Conservation (phyloP, 2,888 invertebrate genomes). For the Julus scanicus region DNA sequence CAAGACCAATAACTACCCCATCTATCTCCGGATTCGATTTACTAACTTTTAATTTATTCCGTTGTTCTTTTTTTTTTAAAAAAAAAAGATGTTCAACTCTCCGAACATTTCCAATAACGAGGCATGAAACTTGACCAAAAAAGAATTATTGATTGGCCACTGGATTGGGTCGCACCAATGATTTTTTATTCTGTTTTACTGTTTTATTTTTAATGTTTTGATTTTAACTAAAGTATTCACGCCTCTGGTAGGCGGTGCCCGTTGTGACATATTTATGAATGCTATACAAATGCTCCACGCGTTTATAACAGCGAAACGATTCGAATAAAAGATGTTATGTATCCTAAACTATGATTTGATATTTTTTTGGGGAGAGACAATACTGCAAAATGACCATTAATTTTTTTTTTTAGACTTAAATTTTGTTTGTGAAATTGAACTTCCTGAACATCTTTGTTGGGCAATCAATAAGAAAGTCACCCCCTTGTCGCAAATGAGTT, state of each 20-base stretch:
- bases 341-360: not conserved
- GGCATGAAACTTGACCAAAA: conserved; percentile 18
- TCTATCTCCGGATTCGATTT: not conserved
- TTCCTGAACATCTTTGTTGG: too few species aligned
- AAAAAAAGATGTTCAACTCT: not conserved
- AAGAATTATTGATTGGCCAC: not conserved
- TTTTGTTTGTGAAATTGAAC: too few species aligned
- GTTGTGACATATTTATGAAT: conserved; percentile 44
- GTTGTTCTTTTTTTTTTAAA: not conserved
- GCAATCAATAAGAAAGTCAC: too few species aligned
- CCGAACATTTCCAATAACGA: not conserved
- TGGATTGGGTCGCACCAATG: conserved; percentile 16
- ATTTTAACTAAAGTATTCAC: not conserved
- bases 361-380: not conserved
- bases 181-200: not conserved
- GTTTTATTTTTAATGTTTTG: not conserved
- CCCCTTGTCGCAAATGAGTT: too few species aligned
- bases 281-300: not conserved
- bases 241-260: conserved; percentile 19
- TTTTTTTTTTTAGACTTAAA: not conserved
- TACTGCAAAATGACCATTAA: too few species aligned
- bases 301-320: not conserved
- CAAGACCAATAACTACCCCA: not conserved
- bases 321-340: not conserved
- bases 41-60: conserved; percentile 14